Evolutionary conservation across 2,797 vertebrate species (phyloP).

Genomic region (Brachymystax lenok): DNA sequence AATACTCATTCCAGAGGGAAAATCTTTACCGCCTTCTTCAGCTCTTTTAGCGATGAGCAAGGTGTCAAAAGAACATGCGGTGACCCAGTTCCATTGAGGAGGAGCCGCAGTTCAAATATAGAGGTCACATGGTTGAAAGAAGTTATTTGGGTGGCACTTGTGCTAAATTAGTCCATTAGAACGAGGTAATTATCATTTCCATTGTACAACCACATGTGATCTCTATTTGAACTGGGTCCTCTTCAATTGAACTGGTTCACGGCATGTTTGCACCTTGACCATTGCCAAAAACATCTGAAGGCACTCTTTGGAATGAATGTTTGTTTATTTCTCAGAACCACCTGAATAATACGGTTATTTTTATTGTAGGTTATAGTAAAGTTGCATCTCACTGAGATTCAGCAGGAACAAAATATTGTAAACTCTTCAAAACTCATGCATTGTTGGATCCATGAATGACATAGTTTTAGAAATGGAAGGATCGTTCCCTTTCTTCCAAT

Average conservation of each 20-base stretch:
- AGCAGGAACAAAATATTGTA: neutral
- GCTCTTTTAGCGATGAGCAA: slow-evolving; percentile 4
- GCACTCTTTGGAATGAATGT: neutral
- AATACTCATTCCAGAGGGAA: slow-evolving; percentile 37
- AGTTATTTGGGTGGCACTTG: neutral
- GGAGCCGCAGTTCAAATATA: slow-evolving; percentile 3
- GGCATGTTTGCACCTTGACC: neutral
- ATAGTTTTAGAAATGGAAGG: neutral
- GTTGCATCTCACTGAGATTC: neutral
- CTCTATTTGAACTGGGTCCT: neutral
- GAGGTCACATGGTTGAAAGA: neutral
- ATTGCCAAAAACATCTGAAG: neutral
- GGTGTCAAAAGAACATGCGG: slow-evolving; percentile 18
- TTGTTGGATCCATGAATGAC: neutral
- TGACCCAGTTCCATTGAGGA: slow-evolving; percentile 1
- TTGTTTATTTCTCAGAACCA: neutral
- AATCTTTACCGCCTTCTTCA: slow-evolving; percentile 17
- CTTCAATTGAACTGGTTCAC: neutral
- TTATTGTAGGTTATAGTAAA: neutral
- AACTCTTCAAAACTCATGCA: neutral
- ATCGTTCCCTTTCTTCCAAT: slow-evolving; percentile 24
- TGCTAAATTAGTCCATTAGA: neutral
- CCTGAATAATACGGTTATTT: neutral
- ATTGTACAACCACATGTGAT: neutral
- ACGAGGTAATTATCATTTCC: neutral